A percentile compares a stretch with the other conserved stretches of the same genome.
These are phyloP conservation scores for Hyalella azteca DNA, from an alignment of 2,888 invertebrate genomes.

Conservation along the genomic window DNA sequence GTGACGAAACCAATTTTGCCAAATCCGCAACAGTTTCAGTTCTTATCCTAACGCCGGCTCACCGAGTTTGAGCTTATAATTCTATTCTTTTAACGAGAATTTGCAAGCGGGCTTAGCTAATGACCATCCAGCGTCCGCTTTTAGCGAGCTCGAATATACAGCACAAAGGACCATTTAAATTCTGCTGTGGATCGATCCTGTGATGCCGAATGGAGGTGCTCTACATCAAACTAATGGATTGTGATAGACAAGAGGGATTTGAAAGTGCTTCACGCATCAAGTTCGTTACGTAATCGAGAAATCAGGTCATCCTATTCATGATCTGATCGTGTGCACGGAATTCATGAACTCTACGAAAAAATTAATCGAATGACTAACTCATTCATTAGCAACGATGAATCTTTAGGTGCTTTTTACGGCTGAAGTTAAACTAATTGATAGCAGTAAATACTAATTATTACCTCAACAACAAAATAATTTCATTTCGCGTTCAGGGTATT, in stretches of 20 bases:
- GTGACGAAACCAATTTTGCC: not conserved
- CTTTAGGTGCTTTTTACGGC: no score
- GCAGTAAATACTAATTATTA: no score
- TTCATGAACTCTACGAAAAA: no score
- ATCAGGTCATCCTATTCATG: no score
- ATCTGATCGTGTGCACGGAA: no score
- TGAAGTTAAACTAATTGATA: no score
- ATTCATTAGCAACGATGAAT: no score
- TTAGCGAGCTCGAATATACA: constrained; percentile 19
- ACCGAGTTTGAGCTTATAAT: not conserved
- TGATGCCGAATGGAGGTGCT: not conserved
- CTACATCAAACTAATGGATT: constrained; percentile 18
- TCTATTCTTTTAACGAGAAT: not conserved
- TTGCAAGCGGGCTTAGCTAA: constrained; percentile 6
- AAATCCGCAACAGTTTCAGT: not conserved
- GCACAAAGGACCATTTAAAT: constrained; percentile 28
- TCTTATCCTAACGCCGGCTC: not conserved
- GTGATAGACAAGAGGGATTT: constrained; percentile 33
- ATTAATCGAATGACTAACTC: no score
- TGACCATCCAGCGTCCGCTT: constrained; percentile 8
- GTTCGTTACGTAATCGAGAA: no score
- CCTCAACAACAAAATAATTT: no score
- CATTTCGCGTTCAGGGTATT: no score
- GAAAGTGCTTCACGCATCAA: not conserved
- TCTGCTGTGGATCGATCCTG: constrained; percentile 1